Evolutionary conservation across 2,888 invertebrate species (phyloP).

Genomic region (Eurytoma californica): DNA sequence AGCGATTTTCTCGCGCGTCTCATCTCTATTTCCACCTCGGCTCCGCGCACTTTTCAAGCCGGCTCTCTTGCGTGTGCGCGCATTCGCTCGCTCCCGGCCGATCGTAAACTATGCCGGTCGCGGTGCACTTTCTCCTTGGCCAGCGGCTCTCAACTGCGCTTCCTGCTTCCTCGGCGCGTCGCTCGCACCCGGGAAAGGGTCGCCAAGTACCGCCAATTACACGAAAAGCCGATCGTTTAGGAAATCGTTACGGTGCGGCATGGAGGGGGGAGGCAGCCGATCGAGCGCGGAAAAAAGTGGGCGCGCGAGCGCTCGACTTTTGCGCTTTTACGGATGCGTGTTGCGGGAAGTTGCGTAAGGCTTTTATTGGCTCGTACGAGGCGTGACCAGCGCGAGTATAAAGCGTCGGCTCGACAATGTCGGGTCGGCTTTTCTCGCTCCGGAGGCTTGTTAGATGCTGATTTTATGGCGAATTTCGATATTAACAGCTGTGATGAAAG

Average conservation of each 20-base stretch:
- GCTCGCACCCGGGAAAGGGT: slow-evolving; percentile 7
- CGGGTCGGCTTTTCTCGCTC: not conserved
- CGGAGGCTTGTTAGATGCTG: not conserved
- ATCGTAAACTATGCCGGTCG: slow-evolving; percentile 62
- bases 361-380: slow-evolving; percentile 4
- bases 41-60: not conserved
- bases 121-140: slow-evolving; percentile 70
- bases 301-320: not conserved
- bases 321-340: not conserved
- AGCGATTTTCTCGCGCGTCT: not conserved
- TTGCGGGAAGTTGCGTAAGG: slow-evolving; percentile 12
- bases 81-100: slow-evolving; percentile 24
- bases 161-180: slow-evolving; percentile 66
- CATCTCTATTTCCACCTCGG: slow-evolving; percentile 9
- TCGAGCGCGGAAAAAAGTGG: slow-evolving; percentile 4
- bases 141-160: slow-evolving; percentile 72
- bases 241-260: not conserved
- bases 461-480: slow-evolving; percentile 5
- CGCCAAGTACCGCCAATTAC: not conserved
- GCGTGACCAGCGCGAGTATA: not conserved
- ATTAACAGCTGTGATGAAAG: slow-evolving; percentile 18
- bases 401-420: slow-evolving; percentile 2
- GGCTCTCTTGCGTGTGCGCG: no score
- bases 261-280: not conserved
- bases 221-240: slow-evolving; percentile 13